These are phyloP conservation scores for Tetragonisca angustula DNA, from an alignment of 2,888 invertebrate species.

Conservation along the genomic window DNA sequence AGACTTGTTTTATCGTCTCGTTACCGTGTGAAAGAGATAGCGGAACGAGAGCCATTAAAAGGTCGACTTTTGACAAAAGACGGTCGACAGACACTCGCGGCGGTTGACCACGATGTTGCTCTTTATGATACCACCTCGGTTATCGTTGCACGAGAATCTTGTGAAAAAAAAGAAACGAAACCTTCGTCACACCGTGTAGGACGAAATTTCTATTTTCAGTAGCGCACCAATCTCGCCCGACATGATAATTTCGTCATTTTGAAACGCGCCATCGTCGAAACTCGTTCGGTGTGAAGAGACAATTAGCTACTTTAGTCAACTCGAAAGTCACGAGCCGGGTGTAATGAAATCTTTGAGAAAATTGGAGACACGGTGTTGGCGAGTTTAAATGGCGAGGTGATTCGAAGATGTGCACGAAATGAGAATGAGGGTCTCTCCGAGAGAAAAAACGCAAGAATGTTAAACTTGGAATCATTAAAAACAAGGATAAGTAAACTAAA, in stretches of 20 bases:
- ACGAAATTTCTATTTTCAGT: slow-evolving; percentile 42
- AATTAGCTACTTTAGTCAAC: neutral
- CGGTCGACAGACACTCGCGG: slow-evolving; percentile 36
- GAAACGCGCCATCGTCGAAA: slow-evolving; percentile 25
- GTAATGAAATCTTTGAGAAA: neutral
- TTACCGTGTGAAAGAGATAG: slow-evolving; percentile 46
- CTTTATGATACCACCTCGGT: slow-evolving; percentile 50
- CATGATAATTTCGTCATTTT: slow-evolving; percentile 1
- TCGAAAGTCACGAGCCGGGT: neutral
- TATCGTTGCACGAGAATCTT: slow-evolving; percentile 62
- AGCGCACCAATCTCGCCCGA: slow-evolving; percentile 43
- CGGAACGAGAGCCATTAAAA: slow-evolving; percentile 37
- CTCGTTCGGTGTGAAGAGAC: neutral
- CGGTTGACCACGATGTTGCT: slow-evolving; percentile 54
- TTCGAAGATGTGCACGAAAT: no score
- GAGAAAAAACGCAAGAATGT: neutral
- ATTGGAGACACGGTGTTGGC: neutral
- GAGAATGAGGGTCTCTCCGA: neutral
- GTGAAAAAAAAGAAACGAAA: slow-evolving; percentile 18
- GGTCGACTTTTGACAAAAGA: slow-evolving; percentile 56
- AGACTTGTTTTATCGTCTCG: slow-evolving; percentile 50
- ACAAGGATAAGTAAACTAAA: neutral
- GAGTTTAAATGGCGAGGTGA: neutral
- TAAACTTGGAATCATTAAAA: neutral
- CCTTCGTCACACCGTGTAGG: slow-evolving; percentile 10